Conservation (phyloP, 2,113 vertebrate genomes). For the Irena cyanogastra region DNA sequence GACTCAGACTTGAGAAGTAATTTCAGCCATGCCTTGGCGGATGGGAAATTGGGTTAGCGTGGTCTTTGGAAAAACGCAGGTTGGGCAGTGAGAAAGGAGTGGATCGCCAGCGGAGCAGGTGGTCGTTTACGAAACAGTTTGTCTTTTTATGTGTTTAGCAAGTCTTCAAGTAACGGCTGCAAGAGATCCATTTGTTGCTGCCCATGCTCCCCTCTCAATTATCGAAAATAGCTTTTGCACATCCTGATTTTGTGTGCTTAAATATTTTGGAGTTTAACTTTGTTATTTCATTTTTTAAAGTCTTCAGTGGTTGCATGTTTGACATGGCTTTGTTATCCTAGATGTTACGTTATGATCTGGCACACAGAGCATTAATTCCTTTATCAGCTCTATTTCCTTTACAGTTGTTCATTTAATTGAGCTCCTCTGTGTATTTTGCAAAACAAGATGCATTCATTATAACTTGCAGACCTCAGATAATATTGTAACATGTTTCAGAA, state of each 20-base stretch:
- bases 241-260: not conserved
- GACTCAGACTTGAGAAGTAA: not conserved
- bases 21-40: not conserved
- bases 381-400: constrained; percentile 65
- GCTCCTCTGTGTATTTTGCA: constrained; percentile 54
- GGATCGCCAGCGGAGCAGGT: not conserved
- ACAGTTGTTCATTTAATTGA: constrained; percentile 57
- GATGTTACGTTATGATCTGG: constrained; percentile 59
- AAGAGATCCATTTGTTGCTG: not conserved
- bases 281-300: not conserved
- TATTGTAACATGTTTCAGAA: not conserved
- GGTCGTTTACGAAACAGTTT: not conserved
- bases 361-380: constrained; percentile 50
- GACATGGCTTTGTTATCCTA: constrained; percentile 60
- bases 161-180: not conserved
- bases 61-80: not conserved
- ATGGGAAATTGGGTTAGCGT: not conserved
- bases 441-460: constrained; percentile 52
- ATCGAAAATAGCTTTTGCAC: not conserved
- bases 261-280: constrained; percentile 9
- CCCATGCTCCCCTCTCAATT: not conserved
- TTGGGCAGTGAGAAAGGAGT: not conserved
- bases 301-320: constrained; percentile 39
- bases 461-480: constrained; percentile 30
- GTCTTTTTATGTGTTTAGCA: not conserved